Base-by-base conservation (phyloP, 2,113 vertebrate species). In the Nansenia antarctica region DNA sequence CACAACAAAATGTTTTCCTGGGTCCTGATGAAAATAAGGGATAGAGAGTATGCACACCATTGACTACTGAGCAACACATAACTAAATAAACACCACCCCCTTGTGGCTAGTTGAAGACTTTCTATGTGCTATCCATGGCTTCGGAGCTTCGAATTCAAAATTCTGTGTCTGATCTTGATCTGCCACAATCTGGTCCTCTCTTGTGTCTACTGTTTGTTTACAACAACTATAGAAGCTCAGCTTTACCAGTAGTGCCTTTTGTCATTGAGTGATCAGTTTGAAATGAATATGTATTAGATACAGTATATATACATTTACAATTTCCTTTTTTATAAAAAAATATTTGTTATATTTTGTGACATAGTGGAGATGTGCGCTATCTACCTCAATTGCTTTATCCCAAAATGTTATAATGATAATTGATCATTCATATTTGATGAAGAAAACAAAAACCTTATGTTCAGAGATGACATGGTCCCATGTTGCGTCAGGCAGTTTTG, bases 381-480 rank as follows among this genome's bases (percentile, higher is more conserved):
- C 37, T 11, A n/a, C 68, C 34, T 53, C 1, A 67, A 37, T 49
- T 80, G 70, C 67, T 70, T 61, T 27, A 15, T 27, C 49, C 65
- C n/a, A 45, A 42, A 14, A 29, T 9, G 15, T 20, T 52, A 11
- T 15, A 20, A 65, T 37, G n/a, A n/a, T n/a, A n/a, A n/a, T n/a
- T n/a, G 2, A 61, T 61, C 0, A 62, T 42, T 14, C n/a, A 22
- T 58, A 31, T 52, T 52, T 49, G 24, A 69, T 69, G 6, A 30
- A 64, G 49, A 1, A 71, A 68, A 8, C 34, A 45, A 73, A 67
- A 26, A 4, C 18, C 12, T 42, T 15, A 42, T 42, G n/a, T n/a
- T n/a, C n/a, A 42, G 39, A 42, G 39, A 18, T 18, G 1, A 42
- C 39, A 42, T 15, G 12, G 5, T 15, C 15, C 3, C 39, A 18